Conservation (phyloP, 2,888 invertebrate genomes). For the Dynastes maya region DNA sequence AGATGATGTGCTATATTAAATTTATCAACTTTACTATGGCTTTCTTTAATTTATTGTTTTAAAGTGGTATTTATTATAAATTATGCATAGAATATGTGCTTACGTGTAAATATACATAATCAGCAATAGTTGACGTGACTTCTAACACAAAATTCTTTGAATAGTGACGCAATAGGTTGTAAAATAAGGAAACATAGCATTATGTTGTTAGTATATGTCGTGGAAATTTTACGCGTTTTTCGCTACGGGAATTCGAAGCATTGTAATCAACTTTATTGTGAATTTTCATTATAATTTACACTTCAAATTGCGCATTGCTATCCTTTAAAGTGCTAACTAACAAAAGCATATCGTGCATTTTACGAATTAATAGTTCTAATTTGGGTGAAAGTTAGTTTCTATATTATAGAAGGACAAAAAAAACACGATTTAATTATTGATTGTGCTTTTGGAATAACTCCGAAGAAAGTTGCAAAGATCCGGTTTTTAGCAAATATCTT, state of each 20-base stretch:
- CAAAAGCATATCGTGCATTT: no score
- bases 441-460: no score
- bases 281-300: not conserved
- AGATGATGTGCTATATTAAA: not conserved
- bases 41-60: not conserved
- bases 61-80: no score
- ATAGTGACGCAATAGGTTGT: not conserved
- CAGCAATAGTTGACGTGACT: not conserved
- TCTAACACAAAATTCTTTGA: constrained; percentile 9
- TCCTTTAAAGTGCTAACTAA: no score
- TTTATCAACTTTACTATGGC: not conserved
- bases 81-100: no score
- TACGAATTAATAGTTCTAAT: no score
- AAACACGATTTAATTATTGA: no score
- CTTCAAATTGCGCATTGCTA: not conserved
- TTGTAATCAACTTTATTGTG: not conserved
- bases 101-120: not conserved
- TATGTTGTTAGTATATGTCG: not conserved
- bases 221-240: not conserved
- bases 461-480: no score
- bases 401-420: no score
- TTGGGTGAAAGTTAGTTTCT: no score
- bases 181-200: not conserved
- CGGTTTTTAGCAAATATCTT: no score
- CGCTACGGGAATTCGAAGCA: not conserved